These are phyloP conservation scores for Hipposideros larvatus DNA, from an alignment of 2,797 vertebrate species.

Conservation along the genomic window DNA sequence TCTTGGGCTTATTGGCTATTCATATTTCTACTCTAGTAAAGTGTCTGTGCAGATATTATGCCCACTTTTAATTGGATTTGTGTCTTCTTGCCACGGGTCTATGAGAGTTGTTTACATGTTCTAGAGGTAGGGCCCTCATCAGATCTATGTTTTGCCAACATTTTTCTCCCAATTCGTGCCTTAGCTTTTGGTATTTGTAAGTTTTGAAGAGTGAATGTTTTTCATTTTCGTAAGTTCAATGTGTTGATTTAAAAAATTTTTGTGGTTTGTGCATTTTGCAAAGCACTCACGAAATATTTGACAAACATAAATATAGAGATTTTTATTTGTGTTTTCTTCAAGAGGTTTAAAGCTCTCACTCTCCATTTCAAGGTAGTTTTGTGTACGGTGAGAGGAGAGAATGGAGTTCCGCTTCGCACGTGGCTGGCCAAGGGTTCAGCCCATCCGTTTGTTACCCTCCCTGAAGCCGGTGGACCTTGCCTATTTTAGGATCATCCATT, in stretches of 20 bases:
- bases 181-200: not conserved
- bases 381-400: too few relatives aligned
- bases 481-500: too few relatives aligned
- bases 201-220: not conserved
- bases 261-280: not conserved
- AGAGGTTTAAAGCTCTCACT: not conserved
- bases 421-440: too few relatives aligned
- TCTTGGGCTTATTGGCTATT: not conserved
- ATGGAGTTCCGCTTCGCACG: too few relatives aligned
- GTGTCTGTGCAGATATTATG: not conserved
- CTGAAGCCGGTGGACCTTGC: too few relatives aligned
- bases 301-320: not conserved
- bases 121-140: not conserved
- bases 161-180: not conserved
- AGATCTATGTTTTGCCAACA: not conserved
- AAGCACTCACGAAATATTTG: not conserved
- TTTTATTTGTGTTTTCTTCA: not conserved
- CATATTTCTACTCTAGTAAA: not conserved
- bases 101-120: not conserved
- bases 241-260: not conserved
- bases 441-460: too few relatives aligned
- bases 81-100: not conserved
- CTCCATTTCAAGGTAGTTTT: not conserved
- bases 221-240: not conserved
- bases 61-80: not conserved